Evolutionary conservation across 2,888 invertebrate species (phyloP).

Genomic region (Cactoblastis cactorum): DNA sequence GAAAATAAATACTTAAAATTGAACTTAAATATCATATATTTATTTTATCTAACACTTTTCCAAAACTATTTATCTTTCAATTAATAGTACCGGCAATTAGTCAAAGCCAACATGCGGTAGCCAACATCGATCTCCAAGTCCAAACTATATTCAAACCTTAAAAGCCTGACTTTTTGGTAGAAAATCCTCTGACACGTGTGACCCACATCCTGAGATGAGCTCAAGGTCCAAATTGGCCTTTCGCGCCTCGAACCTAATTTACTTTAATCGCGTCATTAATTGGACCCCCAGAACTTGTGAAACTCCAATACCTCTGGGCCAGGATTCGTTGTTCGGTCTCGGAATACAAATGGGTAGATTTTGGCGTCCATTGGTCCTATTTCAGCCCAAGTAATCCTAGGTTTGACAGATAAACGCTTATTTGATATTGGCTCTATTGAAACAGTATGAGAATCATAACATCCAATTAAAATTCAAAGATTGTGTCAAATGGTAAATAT

Average conservation of each 20-base stretch:
- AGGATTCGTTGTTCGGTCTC: constrained; percentile 32
- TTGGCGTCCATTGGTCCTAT: constrained; percentile 22
- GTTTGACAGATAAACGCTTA: constrained; percentile 21
- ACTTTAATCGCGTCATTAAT: constrained; percentile 72
- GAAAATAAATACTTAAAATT: too few species aligned
- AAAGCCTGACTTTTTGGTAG: too few species aligned
- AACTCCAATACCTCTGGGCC: constrained; percentile 55
- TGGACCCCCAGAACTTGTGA: constrained; percentile 60
- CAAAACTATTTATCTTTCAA: constrained; percentile 9
- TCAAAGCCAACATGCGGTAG: constrained; percentile 11
- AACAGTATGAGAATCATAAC: neutral
- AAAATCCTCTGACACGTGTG: neutral
- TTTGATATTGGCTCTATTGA: constrained; percentile 14
- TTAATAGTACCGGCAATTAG: constrained; percentile 12
- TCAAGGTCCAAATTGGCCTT: constrained; percentile 41
- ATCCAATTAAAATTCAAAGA: neutral
- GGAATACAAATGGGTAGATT: constrained; percentile 60
- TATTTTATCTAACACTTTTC: neutral
- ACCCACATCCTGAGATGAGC: constrained; percentile 26
- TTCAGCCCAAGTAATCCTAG: constrained; percentile 29
- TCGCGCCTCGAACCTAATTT: constrained; percentile 66
- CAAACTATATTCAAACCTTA: too few species aligned
- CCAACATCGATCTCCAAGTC: neutral
- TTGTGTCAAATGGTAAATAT: too few species aligned
- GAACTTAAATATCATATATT: too few species aligned